These are phyloP conservation scores for Lycodopsis pacificus DNA, from an alignment of 2,797 vertebrate species.

Conservation along the genomic window DNA sequence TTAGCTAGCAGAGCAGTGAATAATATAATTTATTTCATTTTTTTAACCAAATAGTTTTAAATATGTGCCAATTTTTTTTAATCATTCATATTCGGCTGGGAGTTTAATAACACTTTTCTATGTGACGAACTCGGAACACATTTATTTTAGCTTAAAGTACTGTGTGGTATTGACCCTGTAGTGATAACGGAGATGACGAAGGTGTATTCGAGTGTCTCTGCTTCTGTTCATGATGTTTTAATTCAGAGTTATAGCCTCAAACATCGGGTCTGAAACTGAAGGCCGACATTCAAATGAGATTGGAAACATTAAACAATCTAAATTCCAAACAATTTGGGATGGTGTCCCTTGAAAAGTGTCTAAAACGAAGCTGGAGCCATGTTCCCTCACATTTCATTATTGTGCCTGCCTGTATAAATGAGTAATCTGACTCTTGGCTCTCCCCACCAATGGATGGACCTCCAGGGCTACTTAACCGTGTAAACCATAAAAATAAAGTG, in stretches of 20 bases:
- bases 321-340: not conserved
- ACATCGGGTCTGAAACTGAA: not conserved
- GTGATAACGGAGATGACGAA: conserved; percentile 42
- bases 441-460: not conserved
- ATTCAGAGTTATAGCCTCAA: conserved; percentile 48
- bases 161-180: conserved; percentile 29
- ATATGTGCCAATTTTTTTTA: too few species aligned
- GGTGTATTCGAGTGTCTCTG: conserved; percentile 20
- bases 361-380: not conserved
- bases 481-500: conserved; percentile 23
- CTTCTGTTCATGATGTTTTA: conserved; percentile 35
- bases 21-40: too few species aligned
- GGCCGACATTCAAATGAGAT: not conserved
- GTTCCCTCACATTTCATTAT: not conserved
- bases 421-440: conserved; percentile 1
- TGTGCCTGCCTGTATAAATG: not conserved
- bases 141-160: conserved; percentile 11
- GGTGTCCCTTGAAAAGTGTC: not conserved
- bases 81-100: too few species aligned
- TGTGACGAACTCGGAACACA: not conserved
- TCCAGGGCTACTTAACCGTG: conserved; percentile 18
- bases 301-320: conserved; percentile 1
- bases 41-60: not conserved
- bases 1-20: not conserved
- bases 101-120: too few species aligned